Conservation (phyloP, 2,797 vertebrate genomes). For the Melanotaenia pygmaea region DNA sequence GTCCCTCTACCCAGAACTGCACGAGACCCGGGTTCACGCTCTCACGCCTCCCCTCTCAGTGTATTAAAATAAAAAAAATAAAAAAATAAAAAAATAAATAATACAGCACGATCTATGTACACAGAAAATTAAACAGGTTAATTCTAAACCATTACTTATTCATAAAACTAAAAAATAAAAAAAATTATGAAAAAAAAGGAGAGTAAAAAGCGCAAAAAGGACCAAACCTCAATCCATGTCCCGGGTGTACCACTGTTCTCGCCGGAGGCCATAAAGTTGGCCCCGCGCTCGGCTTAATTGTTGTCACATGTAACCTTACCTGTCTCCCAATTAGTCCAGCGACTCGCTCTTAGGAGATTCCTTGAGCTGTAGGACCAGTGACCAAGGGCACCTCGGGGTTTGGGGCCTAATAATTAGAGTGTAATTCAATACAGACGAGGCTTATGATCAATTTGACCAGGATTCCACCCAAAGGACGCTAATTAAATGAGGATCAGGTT, state of each 20-base stretch:
- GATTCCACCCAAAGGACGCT: slow-evolving; percentile 49
- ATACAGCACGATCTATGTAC: not conserved
- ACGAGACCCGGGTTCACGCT: slow-evolving; percentile 27
- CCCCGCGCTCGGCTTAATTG: slow-evolving; percentile 82
- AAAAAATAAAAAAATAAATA: not conserved
- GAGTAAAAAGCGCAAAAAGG: slow-evolving; percentile 45
- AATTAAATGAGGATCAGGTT: slow-evolving; percentile 68
- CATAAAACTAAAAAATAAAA: too few relatives aligned
- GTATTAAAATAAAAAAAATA: not conserved
- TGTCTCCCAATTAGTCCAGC: slow-evolving; percentile 84
- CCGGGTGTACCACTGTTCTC: slow-evolving; percentile 45
- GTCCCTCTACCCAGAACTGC: slow-evolving; percentile 23
- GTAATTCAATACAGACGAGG: slow-evolving; percentile 76
- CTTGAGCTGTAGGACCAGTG: slow-evolving; percentile 69
- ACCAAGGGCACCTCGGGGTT: slow-evolving; percentile 72
- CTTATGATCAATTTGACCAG: slow-evolving; percentile 66
- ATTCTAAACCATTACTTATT: slow-evolving; percentile 7
- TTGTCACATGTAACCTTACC: slow-evolving; percentile 88
- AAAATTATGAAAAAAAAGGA: not conserved
- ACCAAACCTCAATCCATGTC: slow-evolving; percentile 47
- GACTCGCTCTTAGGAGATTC: slow-evolving; percentile 83
- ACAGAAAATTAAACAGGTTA: too few relatives aligned
- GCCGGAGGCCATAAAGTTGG: slow-evolving; percentile 78
- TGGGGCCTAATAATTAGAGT: slow-evolving; percentile 76
- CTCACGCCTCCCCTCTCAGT: slow-evolving; percentile 26